Evolutionary conservation across 2,113 vertebrate species (phyloP), one percentile per base, ranked within the genome.

Genomic region (Circaetus cinerascens): DNA sequence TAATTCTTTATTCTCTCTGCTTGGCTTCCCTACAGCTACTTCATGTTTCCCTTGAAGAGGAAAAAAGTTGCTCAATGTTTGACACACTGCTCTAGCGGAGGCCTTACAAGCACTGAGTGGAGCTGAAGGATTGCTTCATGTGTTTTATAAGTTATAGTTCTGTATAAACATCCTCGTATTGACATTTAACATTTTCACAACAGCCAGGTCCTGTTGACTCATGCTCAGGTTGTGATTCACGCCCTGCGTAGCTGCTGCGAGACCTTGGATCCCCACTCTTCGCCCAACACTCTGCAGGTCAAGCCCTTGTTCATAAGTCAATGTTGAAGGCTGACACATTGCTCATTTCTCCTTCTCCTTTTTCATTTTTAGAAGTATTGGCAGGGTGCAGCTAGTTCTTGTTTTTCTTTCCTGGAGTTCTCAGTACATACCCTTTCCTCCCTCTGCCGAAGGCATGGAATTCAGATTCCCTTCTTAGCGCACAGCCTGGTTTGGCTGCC

Each of bases 181-280:
- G 93, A 78, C 91, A 90, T 87, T 89, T 63, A 59, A 81, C 86
- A 56, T 96, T 89, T 77, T 78, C 73, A 81, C 69, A 85, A 26
- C 64, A 78, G 73, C 66, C 91, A 85, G 67, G 55, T 95, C 75
- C 63, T 89, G 80, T 67, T 96, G 83, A 91, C 67, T 91, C 71
- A 60, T 15, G 66, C 43, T 88, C 30, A 34, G 56, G 68, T 67
- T 92, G 86, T 91, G 86, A 94, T 84, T 93, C 83, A 78, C 50
- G 77, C 93, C 60, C 59, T 66, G 68, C 64, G 91, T 63, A 80
- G 60, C 50, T 55, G 67, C 83, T 82, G 48, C 0, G 4, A 80
- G 86, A 90, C 68, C 63, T 8, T 50, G 32, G 59, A 77, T 74
- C 36, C 36, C 40, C 51, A 92, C 56, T 51, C 60, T 78, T 57